Conservation (phyloP, 2,113 vertebrate species). For the Epinephelus lanceolatus region DNA sequence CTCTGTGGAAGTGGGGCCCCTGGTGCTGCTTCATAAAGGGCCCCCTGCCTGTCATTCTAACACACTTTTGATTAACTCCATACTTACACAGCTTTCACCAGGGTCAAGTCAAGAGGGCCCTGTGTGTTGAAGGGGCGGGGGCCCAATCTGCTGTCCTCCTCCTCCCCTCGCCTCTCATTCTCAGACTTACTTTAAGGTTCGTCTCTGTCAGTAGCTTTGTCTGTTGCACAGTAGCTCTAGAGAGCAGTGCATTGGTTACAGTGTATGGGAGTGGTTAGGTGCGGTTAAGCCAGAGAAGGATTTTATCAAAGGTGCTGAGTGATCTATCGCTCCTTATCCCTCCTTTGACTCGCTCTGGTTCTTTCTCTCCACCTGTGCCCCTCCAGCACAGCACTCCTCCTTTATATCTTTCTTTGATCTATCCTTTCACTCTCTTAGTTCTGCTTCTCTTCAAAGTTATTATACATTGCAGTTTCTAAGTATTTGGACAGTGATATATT, state of each 20-base stretch:
- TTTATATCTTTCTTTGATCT: constrained; percentile 7
- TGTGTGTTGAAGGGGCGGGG: constrained; percentile 14
- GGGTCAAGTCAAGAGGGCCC: constrained; percentile 62
- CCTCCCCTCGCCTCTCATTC: not conserved
- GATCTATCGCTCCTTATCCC: constrained; percentile 45
- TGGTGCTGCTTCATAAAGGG: constrained; percentile 55
- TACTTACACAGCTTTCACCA: constrained; percentile 65
- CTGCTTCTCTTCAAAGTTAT: constrained; percentile 10
- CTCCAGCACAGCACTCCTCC: not conserved
- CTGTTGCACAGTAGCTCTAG: not conserved
- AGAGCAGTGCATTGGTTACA: constrained; percentile 15
- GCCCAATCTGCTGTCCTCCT: constrained; percentile 35
- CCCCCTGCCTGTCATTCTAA: constrained; percentile 72
- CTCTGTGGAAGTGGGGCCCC: constrained; percentile 71
- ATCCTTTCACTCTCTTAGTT: not conserved
- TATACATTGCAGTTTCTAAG: not conserved
- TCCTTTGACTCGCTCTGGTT: constrained; percentile 18
- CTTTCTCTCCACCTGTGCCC: constrained; percentile 31
- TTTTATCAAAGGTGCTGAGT: constrained; percentile 53
- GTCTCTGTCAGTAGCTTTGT: constrained; percentile 23
- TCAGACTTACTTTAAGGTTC: not conserved
- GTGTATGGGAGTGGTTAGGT: constrained; percentile 2
- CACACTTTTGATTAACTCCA: constrained; percentile 82
- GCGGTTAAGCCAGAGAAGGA: constrained; percentile 13
- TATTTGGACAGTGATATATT: not conserved